Evolutionary conservation across 2,113 vertebrate species (phyloP), one percentile per base, ranked within the genome.

Genomic region (Otolemur garnettii): DNA sequence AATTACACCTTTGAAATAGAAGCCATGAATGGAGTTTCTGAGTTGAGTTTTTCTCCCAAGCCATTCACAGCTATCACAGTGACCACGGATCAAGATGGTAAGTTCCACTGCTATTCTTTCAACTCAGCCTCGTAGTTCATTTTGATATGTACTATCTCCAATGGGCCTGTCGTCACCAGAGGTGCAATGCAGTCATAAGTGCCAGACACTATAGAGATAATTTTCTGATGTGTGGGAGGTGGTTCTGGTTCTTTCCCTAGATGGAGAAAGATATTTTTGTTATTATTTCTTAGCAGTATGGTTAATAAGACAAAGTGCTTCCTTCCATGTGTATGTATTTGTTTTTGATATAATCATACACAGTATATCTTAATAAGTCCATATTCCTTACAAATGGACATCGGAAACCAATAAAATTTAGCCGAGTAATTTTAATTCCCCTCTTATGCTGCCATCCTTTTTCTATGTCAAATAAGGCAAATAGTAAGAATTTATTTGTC

Each of bases 1-100:
- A 99, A 99, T 98, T 99, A 99, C 98, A 99, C 99, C 94, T 99
- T 99, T 60, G 99, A 99, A 98, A 99, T 99, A 1, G 99, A 99
- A 98, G 99, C 99, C 68, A 98, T 98, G 21, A 99, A 99, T 33
- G 99, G 99, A 0, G 99, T 99, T 96, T 99, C 99, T 0, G 98
- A 99, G 93, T 90, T 99, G 95, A 99, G 99, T 94, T 99, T 99
- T 95, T 99, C 99, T 94, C 99, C 99, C 86, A 99, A 99, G 92
- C 99, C 98, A 86, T 99, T 99, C 42, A 99, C 99, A 8, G 98
- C 99, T 84, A 99, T 99, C 98, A 99, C 99, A 0, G 98, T 99
- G 98, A 99, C 98, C 97, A 99, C 99, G 0, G 99, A 99, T 97
- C 99, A 99, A 94, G 99, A 99, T 7, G 99, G 99, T 99, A 98